Evolutionary conservation across 2,888 invertebrate genomes (phyloP), one percentile per base, ranked within the genome.

Genomic region (Gandaritis pyraliata): DNA sequence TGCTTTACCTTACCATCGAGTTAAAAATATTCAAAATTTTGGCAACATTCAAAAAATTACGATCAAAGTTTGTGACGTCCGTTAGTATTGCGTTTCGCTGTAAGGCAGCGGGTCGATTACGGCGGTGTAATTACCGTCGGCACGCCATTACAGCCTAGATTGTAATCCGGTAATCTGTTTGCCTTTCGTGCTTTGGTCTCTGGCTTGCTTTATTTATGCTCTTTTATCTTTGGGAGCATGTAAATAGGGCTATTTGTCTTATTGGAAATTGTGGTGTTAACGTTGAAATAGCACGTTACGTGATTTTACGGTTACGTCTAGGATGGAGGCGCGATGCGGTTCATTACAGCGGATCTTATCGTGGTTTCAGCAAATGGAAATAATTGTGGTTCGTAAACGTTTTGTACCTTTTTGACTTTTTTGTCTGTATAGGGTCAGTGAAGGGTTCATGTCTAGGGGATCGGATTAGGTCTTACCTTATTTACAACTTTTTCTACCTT

Each of bases 121-220:
- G 63, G 64, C 39, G 51, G 59, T 59, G 65, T 70, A 71, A 72
- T 71, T 71, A 65, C 69, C 64, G 47, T 47, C 65, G 60, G 64
- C 67, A 69, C 72, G 66, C 69, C 66, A 71, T 68, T 68, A 67
- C 62, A 61, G 63, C 61, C 55, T 66, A 68, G 74, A 73, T 75
- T 68, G 69, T 74, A 70, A 76, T 80, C 76, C 63, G 58, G 61
- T 72, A 73, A 77, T 79, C 76, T 75, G 72, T 73, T 72, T 70
- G 71, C 70, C 65, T 74, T 72, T 76, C 69, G 71, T 72, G 72
- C 66, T 65, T 47, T 70, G 61, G 60, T 68, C 64, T 65, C 55
- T 61, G 60, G 61, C 51, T 55, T 47, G 61, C 55, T 62, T 58
- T 59, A 63, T 70, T 70, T 65, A 61, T 61, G 52, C 57, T 61